A percentile compares a stretch with the other conserved stretches of the same genome.
These are phyloP conservation scores for Deroplatys truncata DNA, from an alignment of 2,888 invertebrate species.

Conservation along the genomic window DNA sequence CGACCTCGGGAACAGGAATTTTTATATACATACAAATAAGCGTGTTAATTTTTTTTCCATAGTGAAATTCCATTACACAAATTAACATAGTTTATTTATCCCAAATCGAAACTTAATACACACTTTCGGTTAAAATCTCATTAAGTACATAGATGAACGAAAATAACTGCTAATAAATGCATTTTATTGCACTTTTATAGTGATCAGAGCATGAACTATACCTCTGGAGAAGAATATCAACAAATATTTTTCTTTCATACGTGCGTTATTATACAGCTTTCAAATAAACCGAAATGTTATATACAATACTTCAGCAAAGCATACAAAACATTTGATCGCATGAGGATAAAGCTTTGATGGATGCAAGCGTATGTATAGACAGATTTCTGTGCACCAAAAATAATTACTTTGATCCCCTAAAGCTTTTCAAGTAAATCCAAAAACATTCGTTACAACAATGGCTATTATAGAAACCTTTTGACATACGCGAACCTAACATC, in stretches of 20 bases:
- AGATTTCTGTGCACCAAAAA: background rate
- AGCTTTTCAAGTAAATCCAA: background rate
- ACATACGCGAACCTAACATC: background rate
- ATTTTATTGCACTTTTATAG: no score
- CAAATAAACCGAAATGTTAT: background rate
- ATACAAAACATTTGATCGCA: background rate
- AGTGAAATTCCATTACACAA: no score
- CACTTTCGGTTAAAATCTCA: no score
- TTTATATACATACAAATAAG: no score
- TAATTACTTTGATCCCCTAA: background rate
- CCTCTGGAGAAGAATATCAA: no score
- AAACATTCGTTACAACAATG: background rate
- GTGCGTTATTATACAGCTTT: background rate
- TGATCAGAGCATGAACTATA: no score
- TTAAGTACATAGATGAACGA: no score
- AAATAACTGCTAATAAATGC: no score
- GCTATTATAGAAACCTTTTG: background rate
- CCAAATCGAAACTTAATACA: no score
- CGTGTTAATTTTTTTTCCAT: no score
- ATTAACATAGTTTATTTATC: no score
- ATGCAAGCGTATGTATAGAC: background rate
- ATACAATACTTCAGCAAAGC: background rate
- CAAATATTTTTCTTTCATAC: background rate
- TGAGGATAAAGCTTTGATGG: background rate
- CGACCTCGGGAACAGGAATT: no score